phyloP scores from a whole-genome alignment of 2,113 vertebrate species.

The Festucalex cinctus region DNA sequence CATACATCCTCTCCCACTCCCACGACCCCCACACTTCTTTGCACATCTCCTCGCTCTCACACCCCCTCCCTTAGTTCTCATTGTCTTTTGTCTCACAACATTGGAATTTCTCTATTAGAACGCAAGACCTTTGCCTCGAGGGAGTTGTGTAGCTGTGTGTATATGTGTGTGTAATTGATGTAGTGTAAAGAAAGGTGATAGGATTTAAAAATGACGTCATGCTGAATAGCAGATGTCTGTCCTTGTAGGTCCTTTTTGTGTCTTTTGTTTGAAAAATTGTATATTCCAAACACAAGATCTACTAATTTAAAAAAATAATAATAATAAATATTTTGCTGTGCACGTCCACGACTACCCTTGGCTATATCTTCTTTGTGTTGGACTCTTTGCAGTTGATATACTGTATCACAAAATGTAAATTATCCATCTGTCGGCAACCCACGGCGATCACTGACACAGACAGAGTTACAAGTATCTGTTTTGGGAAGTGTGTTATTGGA shows the following conservation, averaged over 20 bases:
- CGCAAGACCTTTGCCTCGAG: constrained; percentile 23
- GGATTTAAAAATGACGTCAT: constrained; percentile 16
- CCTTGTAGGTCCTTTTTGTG: neutral
- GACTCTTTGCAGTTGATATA: neutral
- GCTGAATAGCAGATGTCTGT: constrained; percentile 9
- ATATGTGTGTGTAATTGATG: constrained; percentile 2
- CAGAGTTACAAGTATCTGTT: neutral
- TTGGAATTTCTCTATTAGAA: constrained; percentile 42
- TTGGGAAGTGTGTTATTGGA: neutral
- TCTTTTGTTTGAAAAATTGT: neutral
- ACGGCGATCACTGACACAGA: neutral
- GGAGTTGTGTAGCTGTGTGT: neutral
- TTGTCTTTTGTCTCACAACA: constrained; percentile 42
- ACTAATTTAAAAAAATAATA: too few species aligned
- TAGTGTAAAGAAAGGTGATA: neutral
- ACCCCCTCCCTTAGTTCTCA: constrained; percentile 7
- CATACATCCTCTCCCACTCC: constrained; percentile 41
- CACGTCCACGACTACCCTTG: neutral
- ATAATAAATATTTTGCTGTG: too few species aligned
- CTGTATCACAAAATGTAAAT: neutral
- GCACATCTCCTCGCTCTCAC: constrained; percentile 14
- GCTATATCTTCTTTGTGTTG: neutral
- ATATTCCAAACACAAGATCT: neutral
- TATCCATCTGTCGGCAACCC: neutral
- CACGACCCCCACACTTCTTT: constrained; percentile 14